Evolutionary conservation across 2,797 vertebrate genomes (phyloP), one percentile per base, ranked within the genome.

Genomic region (Psittacula echo): DNA sequence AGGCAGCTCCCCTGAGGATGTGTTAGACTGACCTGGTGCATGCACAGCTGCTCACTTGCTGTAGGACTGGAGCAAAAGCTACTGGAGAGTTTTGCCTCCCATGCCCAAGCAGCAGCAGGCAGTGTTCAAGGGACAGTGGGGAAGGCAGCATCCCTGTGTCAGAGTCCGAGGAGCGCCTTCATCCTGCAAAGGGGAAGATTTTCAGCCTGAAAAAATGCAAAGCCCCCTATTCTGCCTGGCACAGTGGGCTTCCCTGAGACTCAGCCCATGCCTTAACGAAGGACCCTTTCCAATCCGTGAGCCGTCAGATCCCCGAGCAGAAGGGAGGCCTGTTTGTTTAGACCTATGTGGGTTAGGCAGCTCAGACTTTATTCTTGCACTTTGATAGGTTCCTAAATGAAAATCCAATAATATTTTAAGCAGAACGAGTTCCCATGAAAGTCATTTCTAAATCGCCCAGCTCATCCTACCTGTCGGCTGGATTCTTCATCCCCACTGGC

Each of bases 371-470:
- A 93, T 93, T 96, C 95, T 71, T 87, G 90, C 93, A 88, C 95
- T 97, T 94, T 90, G 96, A 95, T 96, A 95, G 96, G 95, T 45
- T 90, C 83, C 95, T 84, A 96, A 96, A 97, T 96, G 96, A 97
- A 97, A 97, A 97, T 96, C 95, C 96, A 94, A 93, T 96, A 82
- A 95, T 75, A 97, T 97, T 95, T 96, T 94, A 94, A 97, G 97
- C 94, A 97, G 97, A 97, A 95, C 86, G 94, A 77, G 95, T 96
- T 96, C 91, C 83, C 93, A 90, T 94, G 95, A 96, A 96, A 97
- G 97, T 96, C 11, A 96, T 96, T 97, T 97, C 93, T 92, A 95
- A 97, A 96, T 84, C 90, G 2, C 60, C 85, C 2, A 1, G 91
- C 96, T 96, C 84, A 92, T 96, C 95, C 97, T 87, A 97, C 96